phyloP scores from a whole-genome alignment of 2,888 invertebrate species.

The Eumacrocentrus americanus region DNA sequence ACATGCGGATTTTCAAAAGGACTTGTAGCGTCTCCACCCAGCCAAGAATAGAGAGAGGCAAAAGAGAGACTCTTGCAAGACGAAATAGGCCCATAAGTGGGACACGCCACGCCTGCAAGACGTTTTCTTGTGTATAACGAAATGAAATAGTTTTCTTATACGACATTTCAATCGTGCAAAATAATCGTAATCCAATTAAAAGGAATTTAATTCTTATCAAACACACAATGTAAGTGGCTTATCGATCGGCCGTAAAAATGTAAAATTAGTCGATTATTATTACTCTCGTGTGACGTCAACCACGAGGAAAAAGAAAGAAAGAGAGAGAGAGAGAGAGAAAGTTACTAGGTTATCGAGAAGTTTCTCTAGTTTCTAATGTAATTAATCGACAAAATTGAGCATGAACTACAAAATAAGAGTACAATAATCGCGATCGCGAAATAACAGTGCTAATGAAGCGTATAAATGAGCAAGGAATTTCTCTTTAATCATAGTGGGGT shows the following conservation, averaged over 20 bases:
- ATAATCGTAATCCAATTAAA: constrained; percentile 50
- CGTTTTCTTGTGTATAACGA: constrained; percentile 15
- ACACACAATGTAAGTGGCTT: constrained; percentile 54
- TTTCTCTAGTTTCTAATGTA: too few species aligned
- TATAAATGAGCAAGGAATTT: not conserved
- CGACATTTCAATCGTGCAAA: constrained; percentile 44
- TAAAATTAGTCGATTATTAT: not conserved
- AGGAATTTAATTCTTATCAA: constrained; percentile 51
- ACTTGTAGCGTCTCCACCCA: constrained; percentile 38
- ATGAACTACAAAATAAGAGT: too few species aligned
- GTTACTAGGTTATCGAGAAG: too few species aligned
- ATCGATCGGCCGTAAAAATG: constrained; percentile 33
- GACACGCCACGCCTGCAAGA: not conserved
- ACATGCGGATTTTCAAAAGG: constrained; percentile 42
- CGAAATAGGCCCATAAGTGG: constrained; percentile 37
- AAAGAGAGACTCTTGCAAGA: constrained; percentile 12
- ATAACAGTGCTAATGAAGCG: not conserved
- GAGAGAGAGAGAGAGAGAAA: too few species aligned
- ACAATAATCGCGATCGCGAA: constrained; percentile 4
- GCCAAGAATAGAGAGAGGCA: constrained; percentile 21
- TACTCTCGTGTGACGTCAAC: not conserved
- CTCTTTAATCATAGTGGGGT: too few species aligned
- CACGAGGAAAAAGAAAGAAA: too few species aligned
- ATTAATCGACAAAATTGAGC: too few species aligned
- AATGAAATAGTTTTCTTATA: constrained; percentile 42